Evolutionary conservation across 2,113 vertebrate genomes (phyloP).

Genomic region (Takifugu bimaculatus): DNA sequence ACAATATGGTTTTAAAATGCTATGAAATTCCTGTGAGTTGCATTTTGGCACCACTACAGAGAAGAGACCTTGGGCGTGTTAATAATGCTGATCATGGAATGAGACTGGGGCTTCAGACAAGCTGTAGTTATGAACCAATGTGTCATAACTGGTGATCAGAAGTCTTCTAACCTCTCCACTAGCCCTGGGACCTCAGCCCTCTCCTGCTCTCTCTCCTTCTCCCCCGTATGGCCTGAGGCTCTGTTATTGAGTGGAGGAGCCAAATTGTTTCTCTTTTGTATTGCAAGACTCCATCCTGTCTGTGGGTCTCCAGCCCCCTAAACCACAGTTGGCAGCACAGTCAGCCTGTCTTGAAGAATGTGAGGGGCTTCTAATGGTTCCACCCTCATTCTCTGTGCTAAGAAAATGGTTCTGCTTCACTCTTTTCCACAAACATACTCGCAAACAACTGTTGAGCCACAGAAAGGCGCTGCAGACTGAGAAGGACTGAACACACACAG

Average conservation of each 20-base stretch:
- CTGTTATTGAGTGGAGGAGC: constrained; percentile 73
- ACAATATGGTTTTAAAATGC: constrained; percentile 63
- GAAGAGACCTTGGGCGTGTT: constrained; percentile 53
- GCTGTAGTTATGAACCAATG: constrained; percentile 62
- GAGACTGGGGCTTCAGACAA: constrained; percentile 52
- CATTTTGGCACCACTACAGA: constrained; percentile 64
- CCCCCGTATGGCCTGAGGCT: constrained; percentile 58
- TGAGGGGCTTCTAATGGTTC: constrained; percentile 71
- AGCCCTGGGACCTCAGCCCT: constrained; percentile 53
- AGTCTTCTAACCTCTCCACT: constrained; percentile 58
- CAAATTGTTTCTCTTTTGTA: constrained; percentile 80
- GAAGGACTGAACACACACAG: constrained; percentile 1
- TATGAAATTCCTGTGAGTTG: constrained; percentile 66
- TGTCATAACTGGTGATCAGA: constrained; percentile 73
- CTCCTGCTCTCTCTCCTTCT: constrained; percentile 45
- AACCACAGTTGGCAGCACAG: constrained; percentile 77
- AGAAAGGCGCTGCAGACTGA: constrained; percentile 8
- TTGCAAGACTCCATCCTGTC: constrained; percentile 81
- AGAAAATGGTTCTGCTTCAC: constrained; percentile 24
- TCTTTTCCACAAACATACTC: constrained; percentile 37
- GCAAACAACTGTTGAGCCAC: constrained; percentile 55
- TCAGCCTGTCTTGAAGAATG: constrained; percentile 72
- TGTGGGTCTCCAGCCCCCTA: constrained; percentile 78
- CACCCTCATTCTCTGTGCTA: constrained; percentile 60
- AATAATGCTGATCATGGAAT: constrained; percentile 69